Evolutionary conservation across 2,888 invertebrate genomes (phyloP).

Genomic region (Litoditis marina): DNA sequence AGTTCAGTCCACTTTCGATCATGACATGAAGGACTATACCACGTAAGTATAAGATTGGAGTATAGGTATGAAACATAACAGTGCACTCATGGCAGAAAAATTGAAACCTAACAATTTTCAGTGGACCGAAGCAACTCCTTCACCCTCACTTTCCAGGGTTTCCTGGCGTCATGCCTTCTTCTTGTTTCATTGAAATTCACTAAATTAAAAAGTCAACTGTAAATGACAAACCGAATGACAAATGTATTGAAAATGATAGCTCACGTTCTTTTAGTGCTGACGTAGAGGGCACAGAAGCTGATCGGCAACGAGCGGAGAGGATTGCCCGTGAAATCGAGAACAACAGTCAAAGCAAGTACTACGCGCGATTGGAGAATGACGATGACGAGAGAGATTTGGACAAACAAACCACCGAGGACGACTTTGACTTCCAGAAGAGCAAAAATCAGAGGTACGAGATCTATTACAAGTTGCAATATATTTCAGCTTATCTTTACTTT

Average conservation of each 20-base stretch:
- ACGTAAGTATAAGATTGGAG: no score
- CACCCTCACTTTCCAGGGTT: no score
- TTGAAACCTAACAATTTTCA: no score
- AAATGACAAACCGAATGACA: neutral
- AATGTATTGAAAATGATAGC: neutral
- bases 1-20: slow-evolving; percentile 86
- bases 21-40: slow-evolving; percentile 86
- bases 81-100: no score
- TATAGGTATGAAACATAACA: no score
- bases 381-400: slow-evolving; percentile 65
- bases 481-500: no score
- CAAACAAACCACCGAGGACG: slow-evolving; percentile 33
- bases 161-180: neutral
- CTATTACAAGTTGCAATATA: no score
- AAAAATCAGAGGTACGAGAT: slow-evolving; percentile 2
- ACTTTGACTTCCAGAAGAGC: slow-evolving; percentile 15
- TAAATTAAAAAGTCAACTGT: no score
- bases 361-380: slow-evolving; percentile 80
- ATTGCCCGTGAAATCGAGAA: slow-evolving; percentile 90
- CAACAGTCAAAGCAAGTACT: slow-evolving; percentile 77
- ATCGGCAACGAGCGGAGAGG: slow-evolving; percentile 82
- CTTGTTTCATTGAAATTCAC: neutral
- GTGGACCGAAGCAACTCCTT: no score
- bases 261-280: slow-evolving; percentile 68
- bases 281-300: slow-evolving; percentile 79